Conservation (phyloP, 2,797 vertebrate species). For the Heliangelus exortis region DNA sequence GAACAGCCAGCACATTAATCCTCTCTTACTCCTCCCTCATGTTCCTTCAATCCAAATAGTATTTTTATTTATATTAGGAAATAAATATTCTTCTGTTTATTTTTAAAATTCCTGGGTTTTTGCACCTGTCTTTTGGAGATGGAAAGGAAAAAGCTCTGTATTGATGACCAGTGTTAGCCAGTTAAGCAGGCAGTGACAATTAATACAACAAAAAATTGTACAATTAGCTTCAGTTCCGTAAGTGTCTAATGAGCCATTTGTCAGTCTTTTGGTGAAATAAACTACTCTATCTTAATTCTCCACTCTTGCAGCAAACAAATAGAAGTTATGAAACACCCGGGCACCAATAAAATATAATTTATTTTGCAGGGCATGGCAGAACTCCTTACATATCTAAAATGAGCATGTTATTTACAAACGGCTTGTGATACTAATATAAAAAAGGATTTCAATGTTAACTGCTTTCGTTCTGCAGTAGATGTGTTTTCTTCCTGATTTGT, state of each 20-base stretch:
- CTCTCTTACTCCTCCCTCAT: slow-evolving; percentile 67
- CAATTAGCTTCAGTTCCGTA: slow-evolving; percentile 78
- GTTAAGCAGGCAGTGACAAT: slow-evolving; percentile 73
- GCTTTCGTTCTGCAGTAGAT: slow-evolving; percentile 73
- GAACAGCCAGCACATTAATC: slow-evolving; percentile 61
- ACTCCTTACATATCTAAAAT: slow-evolving; percentile 77
- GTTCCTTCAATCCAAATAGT: slow-evolving; percentile 65
- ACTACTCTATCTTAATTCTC: slow-evolving; percentile 82
- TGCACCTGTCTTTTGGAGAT: not conserved
- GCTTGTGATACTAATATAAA: slow-evolving; percentile 76
- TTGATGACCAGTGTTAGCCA: slow-evolving; percentile 70
- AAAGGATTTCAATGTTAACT: slow-evolving; percentile 71
- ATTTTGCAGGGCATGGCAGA: slow-evolving; percentile 78
- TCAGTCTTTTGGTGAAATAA: slow-evolving; percentile 82
- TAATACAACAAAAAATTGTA: slow-evolving; percentile 76
- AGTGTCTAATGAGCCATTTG: slow-evolving; percentile 83
- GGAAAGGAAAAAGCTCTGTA: slow-evolving; percentile 25
- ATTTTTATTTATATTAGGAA: slow-evolving; percentile 71
- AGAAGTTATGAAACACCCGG: slow-evolving; percentile 79
- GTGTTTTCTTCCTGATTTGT: slow-evolving; percentile 76
- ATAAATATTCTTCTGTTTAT: slow-evolving; percentile 59
- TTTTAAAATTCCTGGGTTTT: slow-evolving; percentile 4
- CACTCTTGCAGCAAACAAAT: slow-evolving; percentile 82
- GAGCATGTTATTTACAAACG: slow-evolving; percentile 78
- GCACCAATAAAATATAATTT: slow-evolving; percentile 82